Conservation (phyloP, 1,140 invertebrate genomes). For the Aphelinus atriplicis region DNA sequence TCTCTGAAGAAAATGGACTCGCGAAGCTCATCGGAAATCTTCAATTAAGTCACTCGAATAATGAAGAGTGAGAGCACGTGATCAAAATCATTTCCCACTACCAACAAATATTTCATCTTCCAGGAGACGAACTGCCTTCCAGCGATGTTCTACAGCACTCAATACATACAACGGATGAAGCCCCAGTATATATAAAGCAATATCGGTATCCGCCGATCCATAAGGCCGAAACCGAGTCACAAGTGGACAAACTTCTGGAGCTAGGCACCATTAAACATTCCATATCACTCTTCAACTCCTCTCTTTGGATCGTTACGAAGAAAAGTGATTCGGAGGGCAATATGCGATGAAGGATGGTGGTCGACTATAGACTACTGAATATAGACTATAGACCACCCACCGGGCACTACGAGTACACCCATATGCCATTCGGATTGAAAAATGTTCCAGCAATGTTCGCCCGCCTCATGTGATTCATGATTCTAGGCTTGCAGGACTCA, state of each 20-base stretch:
- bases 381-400: neutral
- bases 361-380: slow-evolving; percentile 40
- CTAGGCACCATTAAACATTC: neutral
- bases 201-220: neutral
- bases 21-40: too few species aligned
- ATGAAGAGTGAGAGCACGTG: too few species aligned
- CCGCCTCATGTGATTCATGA: too few species aligned
- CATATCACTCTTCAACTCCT: neutral
- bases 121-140: neutral
- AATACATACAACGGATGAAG: neutral
- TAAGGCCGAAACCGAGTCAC: neutral
- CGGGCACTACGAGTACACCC: neutral
- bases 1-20: too few species aligned
- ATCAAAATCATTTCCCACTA: neutral
- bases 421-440: slow-evolving; percentile 6
- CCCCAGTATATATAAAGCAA: neutral
- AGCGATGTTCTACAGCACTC: neutral
- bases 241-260: neutral
- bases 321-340: slow-evolving; percentile 2
- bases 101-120: neutral
- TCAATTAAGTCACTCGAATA: too few species aligned
- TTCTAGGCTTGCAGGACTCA: neutral
- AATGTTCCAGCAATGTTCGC: neutral
- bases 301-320: slow-evolving; percentile 3
- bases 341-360: slow-evolving; percentile 1